Evolutionary conservation across 2,797 vertebrate genomes (phyloP).

Genomic region (Ciconia nigra): DNA sequence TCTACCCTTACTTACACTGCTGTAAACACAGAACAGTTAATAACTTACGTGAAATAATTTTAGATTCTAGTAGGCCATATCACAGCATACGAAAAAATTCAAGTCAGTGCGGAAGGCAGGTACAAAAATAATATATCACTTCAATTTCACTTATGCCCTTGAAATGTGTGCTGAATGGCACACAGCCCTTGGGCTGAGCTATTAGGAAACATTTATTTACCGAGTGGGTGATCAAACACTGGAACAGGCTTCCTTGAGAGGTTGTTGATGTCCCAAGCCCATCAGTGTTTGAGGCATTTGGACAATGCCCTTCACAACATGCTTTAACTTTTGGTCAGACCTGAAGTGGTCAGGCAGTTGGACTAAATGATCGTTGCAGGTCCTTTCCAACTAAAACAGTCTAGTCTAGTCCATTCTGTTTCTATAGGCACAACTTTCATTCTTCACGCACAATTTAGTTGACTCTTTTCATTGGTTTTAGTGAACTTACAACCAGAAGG

Average conservation of each 20-base stretch:
- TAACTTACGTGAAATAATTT: background rate
- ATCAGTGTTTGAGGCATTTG: background rate
- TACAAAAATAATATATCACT: background rate
- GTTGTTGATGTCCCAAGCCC: background rate
- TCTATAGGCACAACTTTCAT: background rate
- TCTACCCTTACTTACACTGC: background rate
- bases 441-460: background rate
- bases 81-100: background rate
- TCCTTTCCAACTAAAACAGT: background rate
- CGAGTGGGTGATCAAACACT: background rate
- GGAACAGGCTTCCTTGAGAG: background rate
- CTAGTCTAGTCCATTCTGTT: background rate
- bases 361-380: background rate
- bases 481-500: background rate
- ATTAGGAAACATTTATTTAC: background rate
- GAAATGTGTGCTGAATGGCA: background rate
- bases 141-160: background rate
- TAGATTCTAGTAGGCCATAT: background rate
- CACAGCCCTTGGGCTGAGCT: background rate
- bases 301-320: background rate
- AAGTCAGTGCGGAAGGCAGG: background rate
- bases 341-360: background rate
- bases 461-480: background rate
- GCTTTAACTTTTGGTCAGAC: background rate
- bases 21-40: background rate